Evolutionary conservation across 2,113 vertebrate genomes (phyloP), one percentile per base, ranked within the genome.

Genomic region (Lepus timidus): DNA sequence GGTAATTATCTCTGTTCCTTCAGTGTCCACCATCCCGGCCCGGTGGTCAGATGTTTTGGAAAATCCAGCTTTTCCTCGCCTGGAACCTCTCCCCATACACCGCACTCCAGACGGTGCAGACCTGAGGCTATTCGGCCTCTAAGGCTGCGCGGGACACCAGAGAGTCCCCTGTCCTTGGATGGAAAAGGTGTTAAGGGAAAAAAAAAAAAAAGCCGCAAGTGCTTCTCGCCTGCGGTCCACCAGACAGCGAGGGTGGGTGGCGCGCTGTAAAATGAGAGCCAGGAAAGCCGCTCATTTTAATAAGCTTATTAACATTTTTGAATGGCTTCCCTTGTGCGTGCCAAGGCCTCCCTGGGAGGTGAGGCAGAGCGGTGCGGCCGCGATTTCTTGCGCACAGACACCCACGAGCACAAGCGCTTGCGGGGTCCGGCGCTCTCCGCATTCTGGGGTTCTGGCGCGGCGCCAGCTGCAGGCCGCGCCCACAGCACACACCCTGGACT

Each of bases 251-350:
- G 83, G 91, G 94, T 95, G 93, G 95, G 90, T 33, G 14, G 65
- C 76, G 58, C 2, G 17, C 70, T 68, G 85, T 90, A 94, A 94
- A 97, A 89, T 5, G 9, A 95, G 95, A 73, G 22, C 92, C 76
- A 84, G 84, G 75, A 95, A 75, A 96, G 70, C 33, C 0, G 75
- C 52, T 94, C 62, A 89, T 93, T 96, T 96, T 97, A 97, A 97
- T 96, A 94, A 93, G 96, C 94, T 86, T 87, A 95, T 97, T 97
- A 95, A 95, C 86, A 76, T 96, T 93, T 97, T 93, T 95, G 92
- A 97, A 97, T 96, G 82, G 51, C 67, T 96, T 93, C 73, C 75
- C 92, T 97, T 93, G 92, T 95, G 75, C 3, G 19, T 0, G 23
- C 80, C 29, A 36, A 85, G 93, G 82, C 90, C 95, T 91, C 95